Percentiles rank a stretch among this genome's conserved stretches.
phyloP scores from a whole-genome alignment of 2,888 invertebrate genomes.

The Hymenopus coronatus region DNA sequence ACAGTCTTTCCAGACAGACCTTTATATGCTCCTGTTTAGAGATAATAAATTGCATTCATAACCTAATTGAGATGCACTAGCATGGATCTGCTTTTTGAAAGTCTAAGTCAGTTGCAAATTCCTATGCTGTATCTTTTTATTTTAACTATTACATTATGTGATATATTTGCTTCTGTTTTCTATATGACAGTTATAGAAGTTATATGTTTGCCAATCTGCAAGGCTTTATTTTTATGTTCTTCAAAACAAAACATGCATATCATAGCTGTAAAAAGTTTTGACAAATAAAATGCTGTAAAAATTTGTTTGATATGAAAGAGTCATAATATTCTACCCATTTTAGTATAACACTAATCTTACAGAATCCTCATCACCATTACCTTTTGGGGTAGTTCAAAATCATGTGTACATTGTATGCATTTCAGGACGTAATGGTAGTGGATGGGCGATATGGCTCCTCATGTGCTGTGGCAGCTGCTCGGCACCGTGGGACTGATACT shows the following conservation, averaged over 20 bases:
- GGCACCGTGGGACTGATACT: conserved; percentile 41
- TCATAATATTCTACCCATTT: conserved; percentile 8
- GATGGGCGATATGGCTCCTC: conserved; percentile 39
- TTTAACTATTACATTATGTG: conserved; percentile 30
- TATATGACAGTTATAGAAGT: conserved; percentile 33
- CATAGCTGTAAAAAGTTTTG: conserved; percentile 89
- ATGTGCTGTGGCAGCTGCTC: conserved; percentile 33
- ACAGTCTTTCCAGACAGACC: conserved; percentile 14
- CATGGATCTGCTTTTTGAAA: conserved; percentile 34
- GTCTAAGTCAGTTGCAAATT: conserved; percentile 35
- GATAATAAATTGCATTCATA: conserved; percentile 27
- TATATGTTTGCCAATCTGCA: conserved; percentile 56
- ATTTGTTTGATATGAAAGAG: conserved; percentile 17
- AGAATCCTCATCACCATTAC: background rate
- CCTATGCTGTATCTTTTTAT: conserved; percentile 32
- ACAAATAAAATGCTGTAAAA: conserved; percentile 63
- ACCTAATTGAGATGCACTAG: conserved; percentile 29
- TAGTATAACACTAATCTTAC: background rate
- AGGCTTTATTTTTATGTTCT: conserved; percentile 52
- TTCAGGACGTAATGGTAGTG: conserved; percentile 39
- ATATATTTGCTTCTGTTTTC: conserved; percentile 33
- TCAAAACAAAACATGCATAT: conserved; percentile 84
- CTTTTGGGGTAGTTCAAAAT: background rate
- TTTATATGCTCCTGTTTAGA: conserved; percentile 29
- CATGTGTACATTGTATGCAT: conserved; percentile 22